These are phyloP conservation scores for Apoda limacodes DNA, from an alignment of 2,888 invertebrate genomes.

Conservation along the genomic window DNA sequence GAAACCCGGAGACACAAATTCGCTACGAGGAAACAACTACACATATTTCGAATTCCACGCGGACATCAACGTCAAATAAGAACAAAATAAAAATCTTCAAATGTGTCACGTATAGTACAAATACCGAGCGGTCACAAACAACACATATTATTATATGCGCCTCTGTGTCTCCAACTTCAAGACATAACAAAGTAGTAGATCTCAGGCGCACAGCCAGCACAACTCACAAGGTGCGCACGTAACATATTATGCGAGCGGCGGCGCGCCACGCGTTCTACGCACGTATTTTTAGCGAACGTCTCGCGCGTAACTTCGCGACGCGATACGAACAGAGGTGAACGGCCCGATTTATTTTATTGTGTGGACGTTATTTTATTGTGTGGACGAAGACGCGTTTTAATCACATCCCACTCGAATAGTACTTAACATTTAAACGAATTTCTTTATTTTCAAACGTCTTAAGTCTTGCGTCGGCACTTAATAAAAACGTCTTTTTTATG, in stretches of 20 bases:
- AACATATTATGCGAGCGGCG: conserved; percentile 22
- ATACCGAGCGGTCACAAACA: too few species aligned
- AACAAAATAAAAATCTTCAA: too few species aligned
- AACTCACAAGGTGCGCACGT: conserved; percentile 1
- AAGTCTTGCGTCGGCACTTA: not conserved
- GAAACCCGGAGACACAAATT: too few species aligned
- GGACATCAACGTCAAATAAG: too few species aligned
- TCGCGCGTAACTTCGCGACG: conserved; percentile 18
- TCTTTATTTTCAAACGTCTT: conserved; percentile 4
- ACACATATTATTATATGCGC: too few species aligned
- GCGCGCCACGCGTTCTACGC: too few species aligned
- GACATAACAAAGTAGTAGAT: too few species aligned
- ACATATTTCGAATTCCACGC: too few species aligned
- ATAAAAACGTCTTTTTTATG: not conserved
- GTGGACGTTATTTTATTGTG: conserved; percentile 18
- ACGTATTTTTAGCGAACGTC: conserved; percentile 35
- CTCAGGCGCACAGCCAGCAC: conserved; percentile 1
- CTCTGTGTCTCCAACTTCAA: too few species aligned
- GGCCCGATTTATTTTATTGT: conserved; percentile 24
- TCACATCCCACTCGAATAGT: conserved; percentile 14
- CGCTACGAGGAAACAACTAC: too few species aligned
- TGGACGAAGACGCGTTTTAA: conserved; percentile 18
- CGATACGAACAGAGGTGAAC: conserved; percentile 28
- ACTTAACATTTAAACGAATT: conserved; percentile 2
- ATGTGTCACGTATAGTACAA: too few species aligned